Evolutionary conservation across 2,888 invertebrate genomes (phyloP), one percentile per base, ranked within the genome.

Genomic region (Folsomia manolachei): DNA sequence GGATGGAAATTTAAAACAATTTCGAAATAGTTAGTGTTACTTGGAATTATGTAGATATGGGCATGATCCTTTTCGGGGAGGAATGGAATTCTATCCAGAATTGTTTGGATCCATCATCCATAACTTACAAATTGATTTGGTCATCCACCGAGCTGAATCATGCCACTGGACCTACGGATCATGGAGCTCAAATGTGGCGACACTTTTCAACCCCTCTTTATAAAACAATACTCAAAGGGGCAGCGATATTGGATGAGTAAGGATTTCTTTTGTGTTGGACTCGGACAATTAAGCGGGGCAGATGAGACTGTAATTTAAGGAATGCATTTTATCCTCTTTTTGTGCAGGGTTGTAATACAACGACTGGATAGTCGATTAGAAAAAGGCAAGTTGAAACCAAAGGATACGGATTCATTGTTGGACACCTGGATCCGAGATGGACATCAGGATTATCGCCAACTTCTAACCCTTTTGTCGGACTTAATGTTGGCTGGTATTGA

Each of bases 401-500:
- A 27, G 26, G 64, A 27, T 7, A 51, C n/a, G 61, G 39, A 26
- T 24, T 18, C 19, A 23, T 84, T 94, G 14, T 83, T 94, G 62
- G 87, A 88, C 73, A 87, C 87, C 24, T 94, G 93, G 83, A 83
- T 94, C 1, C 84, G 87, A 69, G 89, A 89, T 74, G 86, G 90
- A 0, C 88, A 89, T 79, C 83, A 93, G 2, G 90, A 92, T 83
- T 85, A 88, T 23, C 90, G 90, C 82, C 94, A 95, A 83, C 86
- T 94, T n/a, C 86, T 90, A 63, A 93, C 93, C 70, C 90, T 93
- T 87, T 89, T 91, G 72, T 90, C 91, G 53, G 95, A 95, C 84
- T 88, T 94, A 82, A 84, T 95, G 25, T 86, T 95, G 82, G 95
- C 93, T 68, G 93, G 94, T 71, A 89, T 94, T 71, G 94, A 95